phyloP scores from a whole-genome alignment of 2,888 invertebrate species.

The Ceraclea dissimilis region DNA sequence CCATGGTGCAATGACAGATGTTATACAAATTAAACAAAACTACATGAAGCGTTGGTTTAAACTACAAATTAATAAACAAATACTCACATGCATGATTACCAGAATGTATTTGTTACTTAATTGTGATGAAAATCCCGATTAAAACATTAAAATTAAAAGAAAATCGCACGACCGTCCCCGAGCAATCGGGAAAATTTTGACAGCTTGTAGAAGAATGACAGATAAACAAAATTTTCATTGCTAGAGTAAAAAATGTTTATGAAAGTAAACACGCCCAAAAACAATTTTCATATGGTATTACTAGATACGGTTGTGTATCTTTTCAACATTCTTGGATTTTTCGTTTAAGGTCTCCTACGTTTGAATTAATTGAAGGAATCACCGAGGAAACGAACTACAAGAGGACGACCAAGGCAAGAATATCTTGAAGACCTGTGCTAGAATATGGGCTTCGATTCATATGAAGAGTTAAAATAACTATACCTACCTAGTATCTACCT shows the following conservation, averaged over 20 bases:
- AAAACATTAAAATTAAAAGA: neutral
- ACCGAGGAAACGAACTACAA: too few relatives aligned
- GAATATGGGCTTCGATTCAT: too few relatives aligned
- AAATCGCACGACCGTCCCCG: neutral
- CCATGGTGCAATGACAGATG: neutral
- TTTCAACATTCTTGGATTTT: too few relatives aligned
- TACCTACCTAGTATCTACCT: too few relatives aligned
- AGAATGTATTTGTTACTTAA: neutral
- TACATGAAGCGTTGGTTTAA: neutral
- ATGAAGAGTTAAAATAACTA: too few relatives aligned
- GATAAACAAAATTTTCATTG: neutral
- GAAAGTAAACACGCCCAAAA: too few relatives aligned
- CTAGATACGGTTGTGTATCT: too few relatives aligned
- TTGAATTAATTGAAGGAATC: too few relatives aligned
- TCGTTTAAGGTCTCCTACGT: too few relatives aligned
- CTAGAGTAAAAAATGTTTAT: neutral
- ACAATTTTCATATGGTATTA: too few relatives aligned
- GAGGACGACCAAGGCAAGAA: too few relatives aligned
- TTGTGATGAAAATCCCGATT: neutral
- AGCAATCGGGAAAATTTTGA: neutral
- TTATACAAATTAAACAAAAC: neutral
- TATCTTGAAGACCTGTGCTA: too few relatives aligned
- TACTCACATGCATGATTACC: neutral
- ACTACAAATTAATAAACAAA: neutral
- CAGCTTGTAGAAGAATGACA: neutral